Base-by-base conservation (phyloP, 2,888 invertebrate species). In the Cephus rjabovi region DNA sequence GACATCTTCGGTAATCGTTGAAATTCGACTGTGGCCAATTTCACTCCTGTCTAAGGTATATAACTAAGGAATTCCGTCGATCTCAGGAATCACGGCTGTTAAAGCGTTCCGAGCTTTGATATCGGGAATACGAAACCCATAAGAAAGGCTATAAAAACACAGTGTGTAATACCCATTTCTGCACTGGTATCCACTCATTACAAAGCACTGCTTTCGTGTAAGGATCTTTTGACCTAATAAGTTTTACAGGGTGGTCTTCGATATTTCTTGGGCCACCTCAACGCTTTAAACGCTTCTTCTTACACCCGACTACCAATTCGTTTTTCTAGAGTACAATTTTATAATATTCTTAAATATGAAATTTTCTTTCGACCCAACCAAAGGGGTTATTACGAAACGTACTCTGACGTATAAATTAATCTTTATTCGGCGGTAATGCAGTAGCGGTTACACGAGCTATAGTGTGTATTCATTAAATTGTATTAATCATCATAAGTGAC, bases 201-300 rank as follows among this genome's bases (percentile, higher is more conserved):
- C 77, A 71, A 12, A 77, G 81, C 75, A 79, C n/a, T 71, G 81
- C 80, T 85, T 69, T 76, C 83, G 82, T 73, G 81, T 79, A 79
- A 79, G 56, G 81, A 80, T 76, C 77, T 87, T 86, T 86, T 84
- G 86, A 83, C 82, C 87, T 86, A 86, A 87, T 86, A 87, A 79
- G 83, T 78, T 83, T 86, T 86, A 82, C 87, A 87, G 85, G 87
- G 87, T 87, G 87, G 87, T 87, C 87, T 81, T 68, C 78, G 6
- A 15, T 56, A 56, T 56, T 56, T 23, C 56, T 56, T 9, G 23
- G 9, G 56, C 23, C 9, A 56, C 23, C 56, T 56, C 6, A 56
- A 56, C 23, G 56, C 56, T 56, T 78, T 74, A 73, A 73, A 71
- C 75, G 69, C 56, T 56, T 23, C 56, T 23, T 56, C 9, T 56